Evolutionary conservation across 2,113 vertebrate species (phyloP).

Genomic region (Ovibos moschatus): DNA sequence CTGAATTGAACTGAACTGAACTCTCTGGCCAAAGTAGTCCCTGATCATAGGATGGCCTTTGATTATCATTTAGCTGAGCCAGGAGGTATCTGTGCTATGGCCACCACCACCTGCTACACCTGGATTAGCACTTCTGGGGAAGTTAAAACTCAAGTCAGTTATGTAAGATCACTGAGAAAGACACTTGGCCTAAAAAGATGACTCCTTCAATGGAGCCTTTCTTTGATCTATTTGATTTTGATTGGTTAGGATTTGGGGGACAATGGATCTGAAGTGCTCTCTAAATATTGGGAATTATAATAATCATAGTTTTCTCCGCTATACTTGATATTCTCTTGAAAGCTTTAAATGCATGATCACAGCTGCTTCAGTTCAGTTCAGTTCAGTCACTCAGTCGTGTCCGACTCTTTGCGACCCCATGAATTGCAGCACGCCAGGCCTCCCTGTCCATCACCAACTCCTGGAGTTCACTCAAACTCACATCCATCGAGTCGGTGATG

Average conservation of each 20-base stretch:
- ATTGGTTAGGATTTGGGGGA: background rate
- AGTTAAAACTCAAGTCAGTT: background rate
- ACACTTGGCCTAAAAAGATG: background rate
- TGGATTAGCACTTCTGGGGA: background rate
- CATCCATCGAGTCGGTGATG: accelerated
- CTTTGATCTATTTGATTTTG: background rate
- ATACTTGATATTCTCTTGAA: background rate
- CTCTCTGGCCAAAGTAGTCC: background rate
- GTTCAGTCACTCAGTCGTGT: no score
- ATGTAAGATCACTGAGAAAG: background rate
- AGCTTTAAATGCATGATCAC: background rate
- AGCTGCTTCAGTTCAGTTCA: background rate
- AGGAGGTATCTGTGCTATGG: background rate
- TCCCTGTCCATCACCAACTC: no score
- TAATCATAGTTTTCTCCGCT: background rate
- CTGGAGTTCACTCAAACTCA: no score
- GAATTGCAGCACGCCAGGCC: no score
- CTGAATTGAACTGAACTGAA: no score
- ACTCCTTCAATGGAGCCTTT: background rate
- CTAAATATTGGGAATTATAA: background rate
- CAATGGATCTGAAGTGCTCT: background rate
- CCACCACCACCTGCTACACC: background rate
- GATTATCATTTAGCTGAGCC: background rate
- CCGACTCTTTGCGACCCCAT: no score
- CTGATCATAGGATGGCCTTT: background rate